A percentile compares a stretch with the other conserved stretches of the same genome.
phyloP scores from a whole-genome alignment of 2,113 vertebrate species.

The Ellobius talpinus region DNA sequence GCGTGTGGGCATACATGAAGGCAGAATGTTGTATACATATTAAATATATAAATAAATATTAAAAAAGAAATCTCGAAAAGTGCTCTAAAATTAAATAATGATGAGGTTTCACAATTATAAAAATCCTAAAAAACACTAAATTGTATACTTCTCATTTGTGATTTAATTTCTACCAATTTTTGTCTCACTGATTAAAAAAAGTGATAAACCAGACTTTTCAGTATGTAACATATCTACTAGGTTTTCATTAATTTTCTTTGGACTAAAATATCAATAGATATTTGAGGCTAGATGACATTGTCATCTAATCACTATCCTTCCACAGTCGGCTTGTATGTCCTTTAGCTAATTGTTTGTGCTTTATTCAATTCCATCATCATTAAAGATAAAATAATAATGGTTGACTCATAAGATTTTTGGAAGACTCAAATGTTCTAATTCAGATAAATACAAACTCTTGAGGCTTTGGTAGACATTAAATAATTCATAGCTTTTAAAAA shows the following conservation, averaged over 20 bases:
- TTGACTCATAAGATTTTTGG: neutral
- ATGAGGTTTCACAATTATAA: neutral
- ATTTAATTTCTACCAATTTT: neutral
- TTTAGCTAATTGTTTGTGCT: neutral
- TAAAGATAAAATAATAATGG: neutral
- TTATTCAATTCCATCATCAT: neutral
- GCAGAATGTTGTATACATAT: too few relatives aligned
- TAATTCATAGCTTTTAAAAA: neutral
- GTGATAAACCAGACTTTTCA: neutral
- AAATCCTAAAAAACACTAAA: neutral
- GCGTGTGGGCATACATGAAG: too few relatives aligned
- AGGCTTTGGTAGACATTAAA: neutral
- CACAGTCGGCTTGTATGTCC: neutral
- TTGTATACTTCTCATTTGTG: neutral
- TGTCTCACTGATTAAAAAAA: neutral
- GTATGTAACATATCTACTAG: neutral
- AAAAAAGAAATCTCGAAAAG: neutral
- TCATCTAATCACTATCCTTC: neutral
- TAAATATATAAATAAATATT: too few relatives aligned
- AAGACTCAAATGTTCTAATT: neutral
- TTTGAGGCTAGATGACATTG: neutral
- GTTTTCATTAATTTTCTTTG: neutral
- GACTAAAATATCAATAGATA: neutral
- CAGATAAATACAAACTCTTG: neutral
- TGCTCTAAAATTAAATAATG: constrained; percentile 1